Percentiles rank a stretch among this genome's conserved stretches.
phyloP scores from a whole-genome alignment of 2,797 vertebrate genomes.

The Sebastes elongatus region DNA sequence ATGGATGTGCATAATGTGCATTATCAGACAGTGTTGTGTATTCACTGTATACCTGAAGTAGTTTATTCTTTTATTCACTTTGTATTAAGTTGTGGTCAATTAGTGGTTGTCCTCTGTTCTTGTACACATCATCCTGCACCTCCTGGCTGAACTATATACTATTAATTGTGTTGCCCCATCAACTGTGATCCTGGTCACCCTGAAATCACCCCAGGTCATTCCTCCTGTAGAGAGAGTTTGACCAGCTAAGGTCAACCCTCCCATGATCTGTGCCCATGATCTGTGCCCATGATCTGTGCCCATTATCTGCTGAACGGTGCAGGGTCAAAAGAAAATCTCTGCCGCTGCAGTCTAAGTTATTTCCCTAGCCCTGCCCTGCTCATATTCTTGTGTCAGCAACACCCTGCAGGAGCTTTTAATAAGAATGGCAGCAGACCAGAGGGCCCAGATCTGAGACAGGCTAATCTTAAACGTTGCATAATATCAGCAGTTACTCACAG shows the following conservation, averaged over 20 bases:
- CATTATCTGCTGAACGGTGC: background rate
- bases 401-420: slow-evolving; percentile 50
- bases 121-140: background rate
- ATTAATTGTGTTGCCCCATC: background rate
- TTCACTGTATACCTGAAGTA: background rate
- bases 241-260: background rate
- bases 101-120: too few species aligned
- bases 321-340: background rate
- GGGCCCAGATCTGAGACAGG: slow-evolving; percentile 18
- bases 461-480: slow-evolving; percentile 57
- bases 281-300: too few species aligned
- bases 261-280: too few species aligned
- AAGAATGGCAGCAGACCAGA: slow-evolving; percentile 46
- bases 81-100: background rate
- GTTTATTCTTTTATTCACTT: background rate
- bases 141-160: too few species aligned
- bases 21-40: background rate
- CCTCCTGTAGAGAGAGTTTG: background rate
- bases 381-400: slow-evolving; percentile 52
- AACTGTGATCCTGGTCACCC: background rate
- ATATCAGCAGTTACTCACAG: slow-evolving; percentile 35
- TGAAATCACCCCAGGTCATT: background rate
- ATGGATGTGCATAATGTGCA: background rate
- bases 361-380: background rate
- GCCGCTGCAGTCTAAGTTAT: background rate